Conservation (phyloP, 2,113 vertebrate genomes). For the Ceuthmochares aereus region DNA sequence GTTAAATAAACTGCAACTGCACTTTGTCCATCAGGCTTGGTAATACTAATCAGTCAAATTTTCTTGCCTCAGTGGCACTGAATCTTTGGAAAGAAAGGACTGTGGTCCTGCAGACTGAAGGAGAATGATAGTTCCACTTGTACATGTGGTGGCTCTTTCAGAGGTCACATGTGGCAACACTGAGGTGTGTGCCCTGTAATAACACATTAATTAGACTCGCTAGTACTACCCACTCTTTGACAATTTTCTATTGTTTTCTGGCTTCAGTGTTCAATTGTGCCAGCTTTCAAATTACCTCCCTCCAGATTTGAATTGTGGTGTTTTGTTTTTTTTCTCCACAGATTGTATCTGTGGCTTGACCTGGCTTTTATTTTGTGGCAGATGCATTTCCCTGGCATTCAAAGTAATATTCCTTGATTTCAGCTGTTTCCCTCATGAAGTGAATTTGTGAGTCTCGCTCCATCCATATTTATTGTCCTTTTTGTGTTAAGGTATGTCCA, state of each 20-base stretch:
- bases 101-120: not conserved
- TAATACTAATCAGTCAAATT: not conserved
- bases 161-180: not conserved
- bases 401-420: not conserved
- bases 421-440: not conserved
- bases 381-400: not conserved
- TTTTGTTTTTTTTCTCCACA: not conserved
- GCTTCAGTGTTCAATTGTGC: not conserved
- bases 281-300: not conserved
- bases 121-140: not conserved
- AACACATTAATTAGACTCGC: not conserved
- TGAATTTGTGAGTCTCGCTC: not conserved
- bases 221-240: not conserved
- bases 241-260: not conserved
- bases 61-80: not conserved
- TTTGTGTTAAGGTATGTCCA: not conserved
- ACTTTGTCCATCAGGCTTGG: not conserved
- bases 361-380: not conserved
- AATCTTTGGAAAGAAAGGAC: not conserved
- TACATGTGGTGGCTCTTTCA: not conserved
- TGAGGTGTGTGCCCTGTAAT: not conserved
- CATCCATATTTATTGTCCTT: not conserved
- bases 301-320: accelerated
- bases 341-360: not conserved
- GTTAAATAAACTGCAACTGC: accelerated